Evolutionary conservation across 1,140 invertebrate species (phyloP), one percentile per base, ranked within the genome.

Genomic region (Pogonus chalceus): DNA sequence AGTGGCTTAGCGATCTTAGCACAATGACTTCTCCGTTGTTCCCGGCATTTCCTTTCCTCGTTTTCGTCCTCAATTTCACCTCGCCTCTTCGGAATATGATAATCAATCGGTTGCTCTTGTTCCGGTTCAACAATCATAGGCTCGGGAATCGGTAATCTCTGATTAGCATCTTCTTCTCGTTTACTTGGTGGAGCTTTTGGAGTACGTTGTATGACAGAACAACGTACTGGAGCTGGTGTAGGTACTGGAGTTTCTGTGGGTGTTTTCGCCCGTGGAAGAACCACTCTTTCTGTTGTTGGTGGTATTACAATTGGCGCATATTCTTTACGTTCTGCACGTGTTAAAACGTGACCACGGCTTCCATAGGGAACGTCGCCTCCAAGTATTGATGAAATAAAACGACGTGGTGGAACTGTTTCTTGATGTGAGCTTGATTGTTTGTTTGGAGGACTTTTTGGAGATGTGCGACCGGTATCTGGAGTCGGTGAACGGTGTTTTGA

Each of bases 101-200:
- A 92, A 64, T 92, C 87, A 50, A 92, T 90, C 0, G 89, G 88
- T 58, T 89, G 87, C 46, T 90, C 88, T 71, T 91, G 83, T 69
- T 82, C 80, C 0, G 81, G 79, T 68, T 73, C 69, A 72, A 66
- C 62, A 12, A 63, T 73, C 31, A 75, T 60, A 16, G 76, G 60
- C 4, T 73, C 69, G 31, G 73, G 71, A 7, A 66, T 59, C 39
- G 77, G 76, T 52, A 79, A 58, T 37, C 60, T 23, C 21, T 58
- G 10, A 23, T 49, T 35, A 35, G 69, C 68, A 51, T 77, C 63
- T 59, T 78, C 76, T 61, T 78, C 75, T 61, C 72, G 73, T 59
- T 69, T 75, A 53, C 73, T 71, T 49, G 73, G 51, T 2, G 64
- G 56, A 22, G 20, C 76, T 35, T 80, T 76, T 18, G 87, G 88